A percentile compares a stretch with the other conserved stretches of the same genome.
phyloP scores from a whole-genome alignment of 1,140 invertebrate genomes.

The Chlorops oryzae region DNA sequence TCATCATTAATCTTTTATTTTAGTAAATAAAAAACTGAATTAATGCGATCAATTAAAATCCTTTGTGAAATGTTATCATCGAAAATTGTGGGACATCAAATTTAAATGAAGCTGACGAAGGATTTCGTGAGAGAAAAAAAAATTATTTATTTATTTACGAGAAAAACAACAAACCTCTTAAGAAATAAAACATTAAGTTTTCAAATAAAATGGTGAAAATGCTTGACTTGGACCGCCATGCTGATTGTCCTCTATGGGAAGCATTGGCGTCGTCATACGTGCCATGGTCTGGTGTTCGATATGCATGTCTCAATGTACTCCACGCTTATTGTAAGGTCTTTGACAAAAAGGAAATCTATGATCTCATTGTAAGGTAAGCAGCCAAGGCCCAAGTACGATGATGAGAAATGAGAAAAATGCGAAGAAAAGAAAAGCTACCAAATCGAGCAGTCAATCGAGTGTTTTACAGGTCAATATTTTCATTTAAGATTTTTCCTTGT shows the following conservation, averaged over 20 bases:
- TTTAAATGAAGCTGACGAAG: neutral
- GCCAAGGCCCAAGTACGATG: neutral
- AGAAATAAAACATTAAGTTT: conserved; percentile 10
- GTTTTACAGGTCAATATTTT: conserved; percentile 1
- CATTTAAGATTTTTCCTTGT: too few relatives aligned
- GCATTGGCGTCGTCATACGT: conserved; percentile 52
- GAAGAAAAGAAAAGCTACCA: too few relatives aligned
- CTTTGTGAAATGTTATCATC: too few relatives aligned
- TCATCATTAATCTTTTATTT: too few relatives aligned
- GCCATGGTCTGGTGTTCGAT: conserved; percentile 70
- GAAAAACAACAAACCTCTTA: neutral
- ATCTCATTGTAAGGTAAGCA: conserved; percentile 69
- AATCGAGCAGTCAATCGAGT: too few relatives aligned
- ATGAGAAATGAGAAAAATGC: too few relatives aligned
- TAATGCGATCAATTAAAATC: too few relatives aligned
- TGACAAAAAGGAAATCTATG: conserved; percentile 68
- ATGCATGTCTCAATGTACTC: conserved; percentile 70
- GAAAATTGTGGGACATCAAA: too few relatives aligned
- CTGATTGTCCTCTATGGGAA: conserved; percentile 53
- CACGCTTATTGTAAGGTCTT: conserved; percentile 79
- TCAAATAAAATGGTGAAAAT: conserved; percentile 50
- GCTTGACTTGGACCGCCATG: conserved; percentile 55
- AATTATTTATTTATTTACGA: conserved; percentile 12
- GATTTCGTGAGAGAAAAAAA: conserved; percentile 17
- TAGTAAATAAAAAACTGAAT: too few relatives aligned